These are phyloP conservation scores for Dipodomys merriami DNA, from an alignment of 2,113 vertebrate genomes.

Conservation along the genomic window DNA sequence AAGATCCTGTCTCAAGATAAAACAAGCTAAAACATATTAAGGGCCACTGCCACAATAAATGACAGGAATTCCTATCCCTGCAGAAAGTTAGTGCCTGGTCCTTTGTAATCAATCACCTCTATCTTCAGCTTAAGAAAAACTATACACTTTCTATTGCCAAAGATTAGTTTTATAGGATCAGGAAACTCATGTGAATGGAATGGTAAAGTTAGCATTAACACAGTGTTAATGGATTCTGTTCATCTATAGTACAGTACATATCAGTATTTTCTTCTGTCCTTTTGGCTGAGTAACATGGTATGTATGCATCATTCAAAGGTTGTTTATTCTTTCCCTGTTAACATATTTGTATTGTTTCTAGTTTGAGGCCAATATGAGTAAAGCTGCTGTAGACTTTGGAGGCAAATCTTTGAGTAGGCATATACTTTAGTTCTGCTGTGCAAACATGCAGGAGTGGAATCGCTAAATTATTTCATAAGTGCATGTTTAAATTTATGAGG, in stretches of 20 bases:
- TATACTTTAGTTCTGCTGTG: not conserved
- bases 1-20: too few species aligned
- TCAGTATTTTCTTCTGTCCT: not conserved
- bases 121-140: not conserved
- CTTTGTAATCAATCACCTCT: not conserved
- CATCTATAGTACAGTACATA: not conserved
- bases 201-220: not conserved
- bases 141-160: not conserved
- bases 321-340: not conserved
- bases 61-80: not conserved
- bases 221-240: not conserved
- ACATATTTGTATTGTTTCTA: conserved; percentile 12
- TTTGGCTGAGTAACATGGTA: not conserved
- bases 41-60: too few species aligned
- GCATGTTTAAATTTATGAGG: not conserved
- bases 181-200: not conserved
- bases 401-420: not conserved
- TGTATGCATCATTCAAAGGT: not conserved
- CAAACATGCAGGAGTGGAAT: not conserved
- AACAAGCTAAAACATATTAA: too few species aligned
- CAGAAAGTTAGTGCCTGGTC: not conserved
- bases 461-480: not conserved
- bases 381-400: not conserved
- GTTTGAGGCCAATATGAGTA: not conserved
- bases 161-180: not conserved